phyloP scores from a whole-genome alignment of 2,888 invertebrate species.

The Spialia ferax region DNA sequence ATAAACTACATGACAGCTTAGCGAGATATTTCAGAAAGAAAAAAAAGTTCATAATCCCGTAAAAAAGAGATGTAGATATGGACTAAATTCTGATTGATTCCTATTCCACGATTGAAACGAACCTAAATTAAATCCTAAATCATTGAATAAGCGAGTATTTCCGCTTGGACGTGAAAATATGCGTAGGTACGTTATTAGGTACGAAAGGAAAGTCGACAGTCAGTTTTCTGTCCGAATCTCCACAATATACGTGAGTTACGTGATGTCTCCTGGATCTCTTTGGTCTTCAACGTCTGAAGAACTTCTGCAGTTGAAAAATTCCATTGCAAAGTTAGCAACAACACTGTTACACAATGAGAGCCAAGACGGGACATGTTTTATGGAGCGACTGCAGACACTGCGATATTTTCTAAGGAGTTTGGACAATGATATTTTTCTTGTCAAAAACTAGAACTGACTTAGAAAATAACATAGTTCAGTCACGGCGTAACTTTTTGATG shows the following conservation, averaged over 20 bases:
- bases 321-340: background rate
- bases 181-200: too few species aligned
- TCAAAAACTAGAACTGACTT: slow-evolving; percentile 26
- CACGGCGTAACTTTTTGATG: background rate
- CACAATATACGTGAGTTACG: background rate
- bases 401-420: slow-evolving; percentile 24
- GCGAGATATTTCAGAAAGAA: background rate
- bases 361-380: slow-evolving; percentile 17
- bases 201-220: too few species aligned
- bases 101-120: too few species aligned
- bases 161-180: too few species aligned
- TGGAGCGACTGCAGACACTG: slow-evolving; percentile 18
- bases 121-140: too few species aligned
- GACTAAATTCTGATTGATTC: background rate
- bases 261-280: background rate
- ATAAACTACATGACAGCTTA: background rate
- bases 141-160: too few species aligned
- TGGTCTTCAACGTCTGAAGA: background rate
- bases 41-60: background rate
- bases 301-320: slow-evolving; percentile 7
- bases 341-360: background rate
- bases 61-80: background rate
- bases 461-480: background rate
- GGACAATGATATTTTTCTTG: slow-evolving; percentile 28
- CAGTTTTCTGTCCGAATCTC: too few species aligned